These are phyloP conservation scores for Barypeithes pellucidus DNA, from an alignment of 2,888 invertebrate genomes.

Conservation along the genomic window DNA sequence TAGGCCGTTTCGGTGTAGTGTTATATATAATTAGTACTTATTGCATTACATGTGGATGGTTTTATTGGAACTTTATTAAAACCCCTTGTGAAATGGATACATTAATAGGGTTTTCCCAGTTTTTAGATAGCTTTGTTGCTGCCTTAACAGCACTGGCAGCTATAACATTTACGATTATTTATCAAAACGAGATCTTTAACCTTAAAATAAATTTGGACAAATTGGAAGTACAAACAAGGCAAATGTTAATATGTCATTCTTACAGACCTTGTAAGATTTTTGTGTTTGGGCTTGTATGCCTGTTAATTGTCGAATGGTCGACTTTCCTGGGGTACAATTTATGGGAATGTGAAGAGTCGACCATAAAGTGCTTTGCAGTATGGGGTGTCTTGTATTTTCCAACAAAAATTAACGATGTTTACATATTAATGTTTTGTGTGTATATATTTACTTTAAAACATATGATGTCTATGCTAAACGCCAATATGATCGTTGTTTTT, in stretches of 20 bases:
- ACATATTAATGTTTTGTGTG: constrained; percentile 30
- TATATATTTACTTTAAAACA: constrained; percentile 16
- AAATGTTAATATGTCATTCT: constrained; percentile 3
- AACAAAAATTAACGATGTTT: constrained; percentile 38
- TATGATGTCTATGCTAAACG: constrained; percentile 8
- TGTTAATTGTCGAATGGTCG: neutral
- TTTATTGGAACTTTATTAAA: constrained; percentile 4
- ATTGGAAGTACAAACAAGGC: constrained; percentile 4
- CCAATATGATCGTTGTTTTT: constrained; percentile 1
- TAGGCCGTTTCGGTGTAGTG: constrained; percentile 12
- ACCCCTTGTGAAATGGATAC: neutral
- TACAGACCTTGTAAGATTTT: constrained; percentile 8
- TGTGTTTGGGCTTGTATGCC: neutral
- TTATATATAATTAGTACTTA: constrained; percentile 11
- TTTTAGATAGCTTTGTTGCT: constrained; percentile 13
- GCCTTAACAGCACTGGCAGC: constrained; percentile 8
- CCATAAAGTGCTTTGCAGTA: constrained; percentile 5
- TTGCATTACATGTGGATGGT: neutral
- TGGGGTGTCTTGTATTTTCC: constrained; percentile 34
- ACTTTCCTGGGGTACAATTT: constrained; percentile 21
- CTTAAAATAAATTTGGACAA: constrained; percentile 16
- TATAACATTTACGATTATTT: constrained; percentile 22
- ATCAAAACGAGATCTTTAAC: constrained; percentile 22
- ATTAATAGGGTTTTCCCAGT: constrained; percentile 17
- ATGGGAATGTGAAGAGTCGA: constrained; percentile 13